These are phyloP conservation scores for Parazoanthus swiftii DNA, from an alignment of 92 coral and sea anemone species.

Conservation along the genomic window DNA sequence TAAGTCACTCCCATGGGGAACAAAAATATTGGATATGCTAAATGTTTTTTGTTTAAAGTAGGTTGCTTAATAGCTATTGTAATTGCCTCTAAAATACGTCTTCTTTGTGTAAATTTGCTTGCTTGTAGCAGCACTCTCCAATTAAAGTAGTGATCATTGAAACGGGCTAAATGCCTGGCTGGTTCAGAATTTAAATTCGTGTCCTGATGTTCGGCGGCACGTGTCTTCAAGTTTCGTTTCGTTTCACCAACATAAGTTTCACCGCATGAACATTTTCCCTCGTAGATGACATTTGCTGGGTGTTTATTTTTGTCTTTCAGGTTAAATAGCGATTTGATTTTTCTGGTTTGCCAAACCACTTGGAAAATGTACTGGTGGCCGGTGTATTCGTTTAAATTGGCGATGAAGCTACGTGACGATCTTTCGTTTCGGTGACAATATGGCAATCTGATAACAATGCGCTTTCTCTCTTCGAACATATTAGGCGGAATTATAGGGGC, in stretches of 20 bases:
- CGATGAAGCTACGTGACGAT: slow-evolving; percentile 6
- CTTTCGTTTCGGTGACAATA: background rate
- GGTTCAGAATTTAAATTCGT: background rate
- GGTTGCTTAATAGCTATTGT: slow-evolving; percentile 1
- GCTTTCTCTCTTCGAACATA: slow-evolving; percentile 16
- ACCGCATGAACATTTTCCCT: no score
- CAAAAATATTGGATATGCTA: background rate
- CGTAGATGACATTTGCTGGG: no score
- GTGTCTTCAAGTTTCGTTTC: no score
- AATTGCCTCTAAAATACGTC: slow-evolving; percentile 1
- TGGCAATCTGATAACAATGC: background rate
- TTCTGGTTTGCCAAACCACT: slow-evolving; percentile 16
- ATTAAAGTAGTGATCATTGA: background rate
- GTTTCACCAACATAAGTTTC: no score
- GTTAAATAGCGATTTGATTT: background rate
- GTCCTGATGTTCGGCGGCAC: background rate
- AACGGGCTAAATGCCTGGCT: background rate
- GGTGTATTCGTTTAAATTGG: slow-evolving; percentile 4
- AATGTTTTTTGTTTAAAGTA: slow-evolving; percentile 1
- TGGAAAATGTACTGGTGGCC: slow-evolving; percentile 1
- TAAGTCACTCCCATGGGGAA: slow-evolving; percentile 9
- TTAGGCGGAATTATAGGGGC: background rate
- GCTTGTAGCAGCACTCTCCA: slow-evolving; percentile 7
- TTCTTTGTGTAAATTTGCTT: slow-evolving; percentile 5
- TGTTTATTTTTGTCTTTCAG: no score